Evolutionary conservation across 2,888 invertebrate species (phyloP), one percentile per base, ranked within the genome.

Genomic region (Zhuqinia jingwanae): DNA sequence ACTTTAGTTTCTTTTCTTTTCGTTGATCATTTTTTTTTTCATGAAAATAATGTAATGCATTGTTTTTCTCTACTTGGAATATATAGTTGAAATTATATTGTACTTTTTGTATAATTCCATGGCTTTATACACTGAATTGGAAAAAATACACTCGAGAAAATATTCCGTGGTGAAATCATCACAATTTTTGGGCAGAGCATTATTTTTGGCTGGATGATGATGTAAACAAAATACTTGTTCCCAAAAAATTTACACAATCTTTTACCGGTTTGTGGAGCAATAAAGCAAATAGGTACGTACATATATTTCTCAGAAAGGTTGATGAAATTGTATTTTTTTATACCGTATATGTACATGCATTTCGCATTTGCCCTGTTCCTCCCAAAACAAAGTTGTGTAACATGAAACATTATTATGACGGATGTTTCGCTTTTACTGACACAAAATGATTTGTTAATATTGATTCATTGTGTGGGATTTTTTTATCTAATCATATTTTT

Each of bases 371-470:
- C n/a, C n/a, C n/a, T n/a, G 30, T 17, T 25, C 17, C 53, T 11
- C 17, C 5, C 15, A n/a, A 36, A 36, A 53, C 53, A 53, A 30
- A 8, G 60, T 63, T 63, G 63, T 63, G 63, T n/a, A 30, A 30
- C 25, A 63, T 22, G 13, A 27, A 13, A 17, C 3, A 10, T 27
- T 60, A 27, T 17, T 27, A 30, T 65, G 68, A 45, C 22, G 20
- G 20, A 45, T 68, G 45, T 15, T 36, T 68, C 68, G 42, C 25
- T 22, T 22, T 22, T 45, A 68, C 68, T 68, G 68, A 45, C 42
- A 68, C 17, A 68, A n/a, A 60, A 68, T 45, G 68, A 68, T 68
- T 68, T 68, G 68, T 68, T 68, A 17, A 68, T 68, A 36, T 65
- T 65, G 65, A 36, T 65, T 65, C 65, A 36, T 17, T 30, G 30